Conservation (phyloP, 2,888 invertebrate species). For the Troides helena region DNA sequence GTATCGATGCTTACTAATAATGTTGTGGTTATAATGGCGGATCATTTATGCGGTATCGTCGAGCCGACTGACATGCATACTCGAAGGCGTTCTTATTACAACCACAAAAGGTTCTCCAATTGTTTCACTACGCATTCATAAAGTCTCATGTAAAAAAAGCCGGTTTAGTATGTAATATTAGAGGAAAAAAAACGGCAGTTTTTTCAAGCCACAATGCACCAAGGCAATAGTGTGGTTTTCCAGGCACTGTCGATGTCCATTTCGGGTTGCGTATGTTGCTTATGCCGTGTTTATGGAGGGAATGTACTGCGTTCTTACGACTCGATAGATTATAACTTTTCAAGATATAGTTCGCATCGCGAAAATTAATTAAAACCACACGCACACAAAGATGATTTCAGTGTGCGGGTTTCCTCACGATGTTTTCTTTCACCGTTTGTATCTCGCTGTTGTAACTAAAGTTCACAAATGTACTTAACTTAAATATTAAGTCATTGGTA, state of each 20-base stretch:
- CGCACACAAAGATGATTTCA: too few species aligned
- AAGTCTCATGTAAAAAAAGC: constrained; percentile 3
- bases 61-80: background rate
- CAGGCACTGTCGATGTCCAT: constrained; percentile 57
- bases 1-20: constrained; percentile 19
- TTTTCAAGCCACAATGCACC: constrained; percentile 42
- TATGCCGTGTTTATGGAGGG: constrained; percentile 58
- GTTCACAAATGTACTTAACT: too few species aligned
- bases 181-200: constrained; percentile 41
- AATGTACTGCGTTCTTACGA: constrained; percentile 49
- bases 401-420: too few species aligned
- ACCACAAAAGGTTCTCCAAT: constrained; percentile 9
- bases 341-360: constrained; percentile 34
- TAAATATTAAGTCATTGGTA: too few species aligned
- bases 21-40: constrained; percentile 13
- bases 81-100: background rate
- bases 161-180: constrained; percentile 8
- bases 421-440: too few species aligned
- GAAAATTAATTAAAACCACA: too few species aligned
- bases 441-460: too few species aligned
- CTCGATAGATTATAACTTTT: constrained; percentile 52
- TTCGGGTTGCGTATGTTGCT: constrained; percentile 56
- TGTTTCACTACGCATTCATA: background rate
- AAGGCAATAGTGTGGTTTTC: constrained; percentile 44
- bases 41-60: constrained; percentile 17